These are phyloP conservation scores for Thryonomys swinderianus DNA, from an alignment of 2,113 vertebrate species.

Conservation along the genomic window DNA sequence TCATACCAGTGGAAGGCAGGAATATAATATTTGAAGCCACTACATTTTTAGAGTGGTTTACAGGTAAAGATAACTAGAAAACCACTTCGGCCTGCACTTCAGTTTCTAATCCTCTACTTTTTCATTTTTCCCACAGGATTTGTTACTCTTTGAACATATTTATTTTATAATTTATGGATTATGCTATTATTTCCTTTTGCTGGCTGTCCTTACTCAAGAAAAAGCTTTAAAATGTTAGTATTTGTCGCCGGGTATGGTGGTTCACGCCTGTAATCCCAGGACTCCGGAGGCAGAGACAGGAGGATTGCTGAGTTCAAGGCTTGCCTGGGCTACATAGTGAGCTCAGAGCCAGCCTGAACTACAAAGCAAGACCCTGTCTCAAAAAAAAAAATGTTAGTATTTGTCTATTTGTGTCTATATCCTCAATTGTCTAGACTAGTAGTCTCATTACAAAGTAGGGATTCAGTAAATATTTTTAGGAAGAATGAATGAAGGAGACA, in stretches of 20 bases:
- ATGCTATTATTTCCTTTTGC: background rate
- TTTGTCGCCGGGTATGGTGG: too few species aligned
- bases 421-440: background rate
- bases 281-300: too few species aligned
- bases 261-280: too few species aligned
- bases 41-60: background rate
- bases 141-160: background rate
- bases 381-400: conserved; percentile 10
- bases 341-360: too few species aligned
- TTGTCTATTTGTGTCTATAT: background rate
- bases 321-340: too few species aligned
- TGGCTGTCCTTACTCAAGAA: background rate
- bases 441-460: background rate
- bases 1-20: background rate
- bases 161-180: background rate
- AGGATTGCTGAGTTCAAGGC: too few species aligned
- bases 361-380: too few species aligned
- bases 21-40: background rate
- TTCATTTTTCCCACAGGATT: background rate
- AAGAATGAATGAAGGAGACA: background rate
- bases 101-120: background rate
- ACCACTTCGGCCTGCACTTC: background rate
- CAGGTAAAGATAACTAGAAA: background rate
- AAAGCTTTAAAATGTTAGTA: background rate
- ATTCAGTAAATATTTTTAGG: background rate